Conservation (phyloP, 2,888 invertebrate species). For the Aphodius granarius region DNA sequence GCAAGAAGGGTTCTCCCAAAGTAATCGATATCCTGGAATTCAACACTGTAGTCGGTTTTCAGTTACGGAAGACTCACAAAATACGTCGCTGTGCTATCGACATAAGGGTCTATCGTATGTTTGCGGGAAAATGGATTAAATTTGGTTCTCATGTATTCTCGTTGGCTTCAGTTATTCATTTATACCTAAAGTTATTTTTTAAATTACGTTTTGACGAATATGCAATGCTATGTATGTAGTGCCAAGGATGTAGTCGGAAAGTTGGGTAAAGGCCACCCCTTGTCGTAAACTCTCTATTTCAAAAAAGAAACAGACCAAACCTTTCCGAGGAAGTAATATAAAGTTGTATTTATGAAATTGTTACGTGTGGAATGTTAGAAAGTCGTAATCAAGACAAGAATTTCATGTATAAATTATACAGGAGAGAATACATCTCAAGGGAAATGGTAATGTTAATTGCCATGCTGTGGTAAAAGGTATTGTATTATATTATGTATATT, state of each 20-base stretch:
- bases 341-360: background rate
- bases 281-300: too few species aligned
- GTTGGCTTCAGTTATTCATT: background rate
- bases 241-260: too few species aligned
- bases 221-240: too few species aligned
- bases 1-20: background rate
- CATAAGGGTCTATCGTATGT: background rate
- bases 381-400: background rate
- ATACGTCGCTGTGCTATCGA: background rate
- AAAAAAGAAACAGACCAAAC: background rate
- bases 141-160: slow-evolving; percentile 3
- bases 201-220: too few species aligned
- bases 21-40: background rate
- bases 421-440: background rate
- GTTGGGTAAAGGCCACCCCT: too few species aligned
- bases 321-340: background rate
- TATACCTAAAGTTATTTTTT: too few species aligned
- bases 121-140: background rate
- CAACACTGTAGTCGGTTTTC: background rate
- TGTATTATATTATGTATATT: too few species aligned
- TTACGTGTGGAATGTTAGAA: background rate
- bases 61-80: slow-evolving; percentile 12
- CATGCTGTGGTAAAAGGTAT: background rate
- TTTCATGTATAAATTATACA: background rate
- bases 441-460: background rate